These are phyloP conservation scores for Fregetta grallaria DNA, from an alignment of 2,113 vertebrate genomes.

Conservation along the genomic window DNA sequence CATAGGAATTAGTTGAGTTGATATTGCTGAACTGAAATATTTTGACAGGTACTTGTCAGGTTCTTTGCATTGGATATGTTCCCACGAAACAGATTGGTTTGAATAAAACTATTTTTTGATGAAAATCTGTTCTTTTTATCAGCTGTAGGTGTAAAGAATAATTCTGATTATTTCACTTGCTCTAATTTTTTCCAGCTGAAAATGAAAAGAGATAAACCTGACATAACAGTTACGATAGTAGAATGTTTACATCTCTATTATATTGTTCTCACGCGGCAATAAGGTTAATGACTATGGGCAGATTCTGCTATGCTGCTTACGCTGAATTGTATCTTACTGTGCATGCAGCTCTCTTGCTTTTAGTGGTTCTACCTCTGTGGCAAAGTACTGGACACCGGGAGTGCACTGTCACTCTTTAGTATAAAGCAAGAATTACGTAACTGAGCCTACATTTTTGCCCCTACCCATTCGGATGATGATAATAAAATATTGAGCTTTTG, in stretches of 20 bases:
- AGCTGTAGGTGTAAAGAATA: conserved; percentile 19
- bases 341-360: not conserved
- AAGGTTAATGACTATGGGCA: not conserved
- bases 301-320: not conserved
- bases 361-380: not conserved
- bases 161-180: not conserved
- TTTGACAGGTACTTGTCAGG: conserved; percentile 61
- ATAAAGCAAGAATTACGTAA: rapidly evolving
- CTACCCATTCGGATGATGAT: not conserved
- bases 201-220: not conserved
- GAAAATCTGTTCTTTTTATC: conserved; percentile 11
- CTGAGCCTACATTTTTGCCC: not conserved
- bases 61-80: conserved; percentile 1
- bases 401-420: not conserved
- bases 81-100: conserved; percentile 14
- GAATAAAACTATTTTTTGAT: conserved; percentile 24
- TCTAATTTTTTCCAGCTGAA: not conserved
- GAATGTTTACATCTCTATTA: not conserved
- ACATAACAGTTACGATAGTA: not conserved
- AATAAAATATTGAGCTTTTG: not conserved
- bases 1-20: conserved; percentile 36
- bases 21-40: conserved; percentile 46
- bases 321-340: not conserved
- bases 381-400: not conserved
- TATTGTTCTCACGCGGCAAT: not conserved